Base-by-base conservation (phyloP, 1,140 invertebrate species). In the Drosophila ananassae region DNA sequence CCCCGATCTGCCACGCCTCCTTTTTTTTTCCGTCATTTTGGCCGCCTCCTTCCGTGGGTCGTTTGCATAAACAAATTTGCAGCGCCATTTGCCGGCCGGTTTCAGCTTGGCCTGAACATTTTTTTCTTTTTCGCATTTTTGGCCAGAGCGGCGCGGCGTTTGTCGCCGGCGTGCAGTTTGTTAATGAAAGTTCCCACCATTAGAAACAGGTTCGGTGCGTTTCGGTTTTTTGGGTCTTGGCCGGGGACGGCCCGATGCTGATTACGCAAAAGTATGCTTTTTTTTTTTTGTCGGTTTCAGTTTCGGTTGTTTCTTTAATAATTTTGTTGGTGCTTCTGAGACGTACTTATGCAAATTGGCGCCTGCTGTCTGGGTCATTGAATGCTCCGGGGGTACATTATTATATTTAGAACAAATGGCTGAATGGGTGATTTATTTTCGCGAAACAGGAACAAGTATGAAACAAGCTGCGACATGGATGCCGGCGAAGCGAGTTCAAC, bases 101-200 rank as follows among this genome's bases (percentile, higher is more conserved):
- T 85, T 85, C 73, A 39, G 51, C 72, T 83, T 60, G 47, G 59
- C 63, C 46, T 68, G 58, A 59, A 41, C 58, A 55, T 75, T 57
- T 28, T 25, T 61, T 25, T 34, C 13, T 1, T 28, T 39, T 8
- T 68, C 32, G 17, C 24, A 67, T 66, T 50, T 28, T 60, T 17
- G 17, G 17, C 17, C 17, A 17, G 17, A 17, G 17, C 1, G 17
- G 51, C 58, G n/a, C 25, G 55, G 51, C 58, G 60, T 53, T 47
- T 39, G 59, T 51, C 48, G 63, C 39, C 24, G 75, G 51, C 62
- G 50, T 77, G 75, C 75, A 77, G 73, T 73, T 83, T 83, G 77
- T 82, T 89, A 87, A 87, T 87, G 83, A 87, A 83, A 87, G 83
- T 87, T 87, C 83, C 79, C 83, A 87, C 84, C 83, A 87, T 87